phyloP scores from a whole-genome alignment of 2,113 vertebrate species.

The Myiozetetes cayanensis region DNA sequence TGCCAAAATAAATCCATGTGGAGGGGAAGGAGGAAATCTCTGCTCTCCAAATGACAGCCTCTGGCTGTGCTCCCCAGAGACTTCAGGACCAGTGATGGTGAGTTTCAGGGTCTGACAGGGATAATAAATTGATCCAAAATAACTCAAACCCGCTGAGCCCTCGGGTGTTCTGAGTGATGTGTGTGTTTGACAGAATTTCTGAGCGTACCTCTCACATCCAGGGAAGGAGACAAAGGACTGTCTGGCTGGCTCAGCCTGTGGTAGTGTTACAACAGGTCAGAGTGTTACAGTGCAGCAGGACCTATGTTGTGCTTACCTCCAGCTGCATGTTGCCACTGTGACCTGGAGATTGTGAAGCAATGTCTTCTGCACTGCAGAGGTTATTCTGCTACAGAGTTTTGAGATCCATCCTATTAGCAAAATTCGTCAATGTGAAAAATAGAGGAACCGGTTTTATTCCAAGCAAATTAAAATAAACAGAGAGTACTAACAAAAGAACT shows the following conservation, averaged over 20 bases:
- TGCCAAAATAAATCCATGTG: not conserved
- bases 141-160: not conserved
- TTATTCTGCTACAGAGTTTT: not conserved
- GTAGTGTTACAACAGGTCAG: not conserved
- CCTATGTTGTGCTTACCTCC: not conserved
- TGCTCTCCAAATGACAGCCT: not conserved
- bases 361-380: not conserved
- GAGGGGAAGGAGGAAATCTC: not conserved
- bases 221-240: not conserved
- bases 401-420: not conserved
- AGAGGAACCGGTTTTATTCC: too few species aligned
- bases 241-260: not conserved
- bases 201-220: rapidly evolving
- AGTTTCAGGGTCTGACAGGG: not conserved
- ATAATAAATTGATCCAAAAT: slow-evolving; percentile 7
- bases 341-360: not conserved
- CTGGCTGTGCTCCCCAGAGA: not conserved
- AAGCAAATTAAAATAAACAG: too few species aligned
- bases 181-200: not conserved
- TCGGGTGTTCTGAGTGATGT: not conserved
- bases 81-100: not conserved
- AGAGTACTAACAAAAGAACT: too few species aligned
- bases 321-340: not conserved
- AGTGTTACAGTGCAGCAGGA: rapidly evolving
- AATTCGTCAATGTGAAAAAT: too few species aligned